phyloP scores from a whole-genome alignment of 2,888 invertebrate species.

The Lepidochitona cinerea region DNA sequence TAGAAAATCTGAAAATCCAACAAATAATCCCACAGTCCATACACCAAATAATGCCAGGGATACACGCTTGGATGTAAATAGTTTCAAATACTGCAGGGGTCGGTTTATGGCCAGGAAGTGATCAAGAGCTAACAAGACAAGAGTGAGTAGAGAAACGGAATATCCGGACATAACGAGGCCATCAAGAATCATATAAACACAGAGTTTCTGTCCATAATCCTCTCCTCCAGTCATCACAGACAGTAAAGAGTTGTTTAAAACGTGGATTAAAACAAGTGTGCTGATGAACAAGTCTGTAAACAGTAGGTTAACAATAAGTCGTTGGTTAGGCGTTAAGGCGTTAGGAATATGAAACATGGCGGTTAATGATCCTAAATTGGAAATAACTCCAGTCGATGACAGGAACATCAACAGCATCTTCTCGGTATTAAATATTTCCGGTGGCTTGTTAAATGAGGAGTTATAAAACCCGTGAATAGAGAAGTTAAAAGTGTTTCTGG shows the following conservation, averaged over 20 bases:
- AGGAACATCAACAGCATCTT: not conserved
- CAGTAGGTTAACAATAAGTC: conserved; percentile 55
- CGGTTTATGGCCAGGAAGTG: conserved; percentile 54
- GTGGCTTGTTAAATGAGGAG: too few relatives aligned
- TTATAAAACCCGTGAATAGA: too few relatives aligned
- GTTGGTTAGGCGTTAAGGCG: conserved; percentile 50
- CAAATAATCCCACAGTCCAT: conserved; percentile 43
- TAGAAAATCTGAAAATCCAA: conserved; percentile 44
- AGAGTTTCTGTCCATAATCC: conserved; percentile 36
- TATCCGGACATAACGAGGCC: conserved; percentile 51
- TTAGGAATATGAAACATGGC: conserved; percentile 53
- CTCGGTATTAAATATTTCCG: not conserved
- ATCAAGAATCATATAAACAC: conserved; percentile 45
- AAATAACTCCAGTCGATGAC: conserved; percentile 23
- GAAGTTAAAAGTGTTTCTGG: too few relatives aligned
- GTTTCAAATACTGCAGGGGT: conserved; percentile 44
- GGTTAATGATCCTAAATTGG: conserved; percentile 53
- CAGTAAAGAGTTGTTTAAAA: conserved; percentile 42
- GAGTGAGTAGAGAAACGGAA: conserved; percentile 52
- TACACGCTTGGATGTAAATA: conserved; percentile 39
- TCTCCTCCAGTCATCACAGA: conserved; percentile 19
- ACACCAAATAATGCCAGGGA: conserved; percentile 38
- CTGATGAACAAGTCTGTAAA: conserved; percentile 53
- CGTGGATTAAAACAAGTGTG: conserved; percentile 45
- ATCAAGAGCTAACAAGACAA: conserved; percentile 53